A percentile compares a stretch with the other conserved stretches of the same genome.
These are phyloP conservation scores for Eutolmus rufibarbis DNA, from an alignment of 2,888 invertebrate genomes.

Conservation along the genomic window DNA sequence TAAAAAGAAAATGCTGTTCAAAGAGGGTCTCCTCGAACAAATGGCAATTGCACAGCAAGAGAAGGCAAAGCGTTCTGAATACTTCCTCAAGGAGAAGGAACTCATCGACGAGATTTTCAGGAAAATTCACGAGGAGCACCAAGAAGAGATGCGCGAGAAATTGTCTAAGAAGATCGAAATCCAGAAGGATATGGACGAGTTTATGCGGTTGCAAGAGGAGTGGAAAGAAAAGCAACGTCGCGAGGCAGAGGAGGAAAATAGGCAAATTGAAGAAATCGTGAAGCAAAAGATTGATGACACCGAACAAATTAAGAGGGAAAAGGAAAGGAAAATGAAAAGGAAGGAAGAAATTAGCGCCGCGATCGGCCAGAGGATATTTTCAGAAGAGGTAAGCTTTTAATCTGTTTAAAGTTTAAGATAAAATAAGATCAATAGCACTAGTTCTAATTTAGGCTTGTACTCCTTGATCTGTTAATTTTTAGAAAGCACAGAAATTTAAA, in stretches of 20 bases:
- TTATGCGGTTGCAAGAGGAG: conserved; percentile 59
- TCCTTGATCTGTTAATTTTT: no score
- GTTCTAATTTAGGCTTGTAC: no score
- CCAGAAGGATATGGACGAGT: conserved; percentile 62
- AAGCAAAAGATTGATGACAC: conserved; percentile 53
- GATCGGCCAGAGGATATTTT: no score
- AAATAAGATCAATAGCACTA: no score
- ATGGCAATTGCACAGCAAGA: conserved; percentile 62
- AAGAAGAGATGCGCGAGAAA: conserved; percentile 59
- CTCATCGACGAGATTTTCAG: conserved; percentile 64
- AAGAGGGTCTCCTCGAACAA: conserved; percentile 63
- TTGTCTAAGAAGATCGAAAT: conserved; percentile 61
- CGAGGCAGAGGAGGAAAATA: conserved; percentile 62
- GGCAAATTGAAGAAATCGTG: conserved; percentile 59
- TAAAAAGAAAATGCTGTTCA: conserved; percentile 58
- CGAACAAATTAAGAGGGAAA: conserved; percentile 55
- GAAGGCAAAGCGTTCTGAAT: conserved; percentile 62
- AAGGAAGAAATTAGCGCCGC: conserved; percentile 49
- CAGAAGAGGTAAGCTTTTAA: no score
- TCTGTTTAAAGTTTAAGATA: no score
- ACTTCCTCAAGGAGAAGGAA: conserved; percentile 64
- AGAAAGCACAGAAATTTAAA: no score
- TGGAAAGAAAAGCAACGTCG: conserved; percentile 58
- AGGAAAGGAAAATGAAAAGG: conserved; percentile 11
- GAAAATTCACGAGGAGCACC: conserved; percentile 64